Evolutionary conservation across 1,140 invertebrate genomes (phyloP), one percentile per base, ranked within the genome.

Genomic region (Pseudachorutes palmiensis): DNA sequence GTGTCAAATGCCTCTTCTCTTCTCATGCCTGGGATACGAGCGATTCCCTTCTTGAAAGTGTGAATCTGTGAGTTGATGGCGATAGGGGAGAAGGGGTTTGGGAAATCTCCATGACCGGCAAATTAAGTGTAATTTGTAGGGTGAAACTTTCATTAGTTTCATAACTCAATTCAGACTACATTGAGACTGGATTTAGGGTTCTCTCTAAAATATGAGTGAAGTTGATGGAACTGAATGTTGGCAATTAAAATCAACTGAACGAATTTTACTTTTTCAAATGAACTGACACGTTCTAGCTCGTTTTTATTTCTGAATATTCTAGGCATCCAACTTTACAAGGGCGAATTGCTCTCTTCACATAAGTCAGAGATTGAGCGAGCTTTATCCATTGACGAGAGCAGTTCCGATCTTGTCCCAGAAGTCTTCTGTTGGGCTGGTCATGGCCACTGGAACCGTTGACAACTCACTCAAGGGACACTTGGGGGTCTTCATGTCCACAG

Each of bases 371-470:
- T 90, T 94, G 76, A 87, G 84, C 76, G 85, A 88, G 70, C 76
- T 93, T 12, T 91, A 91, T 79, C 91, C 90, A 5, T 83, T 86
- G 9, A 87, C 86, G 49, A 82, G 88, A 74, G 83, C 88, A 0
- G 83, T 85, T 0, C 88, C 88, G n/a, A 92, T 96, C 65, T 83
- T 94, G 79, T 89, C 88, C 26, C 90, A 87, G 5, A 87, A 88
- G 74, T 92, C 91, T 1, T 91, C 91, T 0, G 89, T 91, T 0
- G 92, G 92, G 9, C 83, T 94, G 14, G 88, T 96, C 62, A 83
- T 95, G 77, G 91, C 90, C 0, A 91, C 90, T 0, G 92, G 89
- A 12, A 86, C 89, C 0, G 79, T 92, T 33, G 91, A 91, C 0
- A 82, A 81, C 51, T 87, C 83, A 3, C 78, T 93, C 0, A 92